Conservation (phyloP, 2,113 vertebrate genomes). For the Pholis gunnellus region DNA sequence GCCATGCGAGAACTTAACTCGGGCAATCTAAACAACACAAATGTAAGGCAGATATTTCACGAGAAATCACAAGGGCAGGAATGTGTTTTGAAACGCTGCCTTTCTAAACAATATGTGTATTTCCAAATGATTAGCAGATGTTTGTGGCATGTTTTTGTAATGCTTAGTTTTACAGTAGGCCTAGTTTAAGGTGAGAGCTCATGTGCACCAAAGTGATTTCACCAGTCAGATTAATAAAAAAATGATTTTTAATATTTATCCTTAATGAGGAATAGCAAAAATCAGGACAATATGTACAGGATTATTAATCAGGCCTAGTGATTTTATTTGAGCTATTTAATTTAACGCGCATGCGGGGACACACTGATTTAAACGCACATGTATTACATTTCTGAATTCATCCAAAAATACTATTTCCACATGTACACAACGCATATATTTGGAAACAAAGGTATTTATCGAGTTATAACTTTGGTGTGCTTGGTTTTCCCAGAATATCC, state of each 20-base stretch:
- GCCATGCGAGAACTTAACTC: slow-evolving; percentile 19
- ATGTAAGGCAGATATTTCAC: slow-evolving; percentile 56
- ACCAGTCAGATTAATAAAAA: slow-evolving; percentile 16
- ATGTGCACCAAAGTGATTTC: slow-evolving; percentile 39
- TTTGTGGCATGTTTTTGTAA: slow-evolving; percentile 68
- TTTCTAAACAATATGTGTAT: slow-evolving; percentile 78
- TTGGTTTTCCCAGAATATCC: slow-evolving; percentile 48
- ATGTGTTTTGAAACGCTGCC: slow-evolving; percentile 63
- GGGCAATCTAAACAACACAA: slow-evolving; percentile 57
- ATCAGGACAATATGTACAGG: not conserved
- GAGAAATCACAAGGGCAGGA: slow-evolving; percentile 50
- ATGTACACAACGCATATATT: not conserved
- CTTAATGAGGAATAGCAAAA: slow-evolving; percentile 5
- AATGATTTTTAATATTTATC: not conserved
- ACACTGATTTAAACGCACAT: not conserved
- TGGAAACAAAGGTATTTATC: slow-evolving; percentile 7
- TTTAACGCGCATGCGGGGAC: slow-evolving; percentile 7
- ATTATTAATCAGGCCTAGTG: not conserved
- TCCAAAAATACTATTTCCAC: not conserved
- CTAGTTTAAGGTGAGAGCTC: slow-evolving; percentile 44
- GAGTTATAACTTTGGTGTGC: slow-evolving; percentile 56
- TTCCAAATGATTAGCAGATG: slow-evolving; percentile 84
- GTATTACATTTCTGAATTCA: not conserved
- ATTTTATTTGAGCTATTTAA: slow-evolving; percentile 2
- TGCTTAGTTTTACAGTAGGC: slow-evolving; percentile 41